Conservation (phyloP, 2,113 vertebrate species). For the Menura novaehollandiae region DNA sequence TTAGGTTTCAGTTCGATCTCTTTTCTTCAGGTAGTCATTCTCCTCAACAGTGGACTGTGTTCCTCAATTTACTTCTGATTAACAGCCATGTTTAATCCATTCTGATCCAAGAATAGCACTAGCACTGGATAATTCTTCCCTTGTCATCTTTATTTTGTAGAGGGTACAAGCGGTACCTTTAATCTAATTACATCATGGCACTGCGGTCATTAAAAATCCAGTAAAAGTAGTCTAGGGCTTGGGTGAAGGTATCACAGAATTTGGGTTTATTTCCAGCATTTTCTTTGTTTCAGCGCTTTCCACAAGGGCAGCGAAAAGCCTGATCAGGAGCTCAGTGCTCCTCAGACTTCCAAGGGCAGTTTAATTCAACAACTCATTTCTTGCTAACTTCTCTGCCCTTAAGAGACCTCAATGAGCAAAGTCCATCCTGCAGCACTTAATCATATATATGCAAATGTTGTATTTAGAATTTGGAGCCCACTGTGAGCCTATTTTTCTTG, state of each 20-base stretch:
- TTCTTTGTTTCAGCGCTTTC: not conserved
- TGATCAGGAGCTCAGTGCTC: not conserved
- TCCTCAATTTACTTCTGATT: not conserved
- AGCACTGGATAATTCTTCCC: not conserved
- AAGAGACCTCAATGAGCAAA: not conserved
- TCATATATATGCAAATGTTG: conserved; percentile 26
- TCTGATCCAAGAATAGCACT: not conserved
- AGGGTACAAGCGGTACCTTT: not conserved
- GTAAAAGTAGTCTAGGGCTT: not conserved
- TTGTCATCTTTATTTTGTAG: not conserved
- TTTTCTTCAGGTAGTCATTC: not conserved
- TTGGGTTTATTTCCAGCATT: not conserved
- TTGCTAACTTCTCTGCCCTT: not conserved
- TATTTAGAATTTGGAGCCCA: conserved; percentile 25
- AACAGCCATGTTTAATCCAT: not conserved
- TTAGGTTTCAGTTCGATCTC: not conserved
- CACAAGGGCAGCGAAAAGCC: not conserved
- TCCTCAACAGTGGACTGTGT: not conserved
- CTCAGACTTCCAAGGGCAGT: not conserved
- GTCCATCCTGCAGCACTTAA: not conserved
- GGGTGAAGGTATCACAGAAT: not conserved
- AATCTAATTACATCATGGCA: not conserved
- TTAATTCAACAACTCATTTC: not conserved
- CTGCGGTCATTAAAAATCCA: not conserved
- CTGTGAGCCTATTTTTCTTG: not conserved